These are phyloP conservation scores for Pygoscelis adeliae DNA, from an alignment of 2,113 vertebrate genomes.

Conservation along the genomic window DNA sequence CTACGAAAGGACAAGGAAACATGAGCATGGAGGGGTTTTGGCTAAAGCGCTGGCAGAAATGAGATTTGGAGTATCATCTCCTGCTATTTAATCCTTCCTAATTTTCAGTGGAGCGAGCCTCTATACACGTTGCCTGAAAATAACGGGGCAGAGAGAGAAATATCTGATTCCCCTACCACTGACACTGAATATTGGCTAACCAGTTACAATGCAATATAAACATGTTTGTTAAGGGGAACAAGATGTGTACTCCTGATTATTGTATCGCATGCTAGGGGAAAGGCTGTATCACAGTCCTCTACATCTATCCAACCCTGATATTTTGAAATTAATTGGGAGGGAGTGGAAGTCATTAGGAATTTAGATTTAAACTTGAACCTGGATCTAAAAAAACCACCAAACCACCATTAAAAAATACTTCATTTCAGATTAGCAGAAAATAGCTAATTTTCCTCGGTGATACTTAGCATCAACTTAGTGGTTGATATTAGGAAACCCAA, in stretches of 20 bases:
- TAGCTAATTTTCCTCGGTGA: neutral
- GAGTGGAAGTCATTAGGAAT: neutral
- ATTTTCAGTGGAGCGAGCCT: neutral
- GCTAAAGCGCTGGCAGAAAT: neutral
- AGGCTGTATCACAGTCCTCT: neutral
- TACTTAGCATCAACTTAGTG: neutral
- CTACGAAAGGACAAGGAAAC: neutral
- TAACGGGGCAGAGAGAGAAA: neutral
- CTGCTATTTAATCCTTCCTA: neutral
- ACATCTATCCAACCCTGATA: neutral
- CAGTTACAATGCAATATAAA: neutral
- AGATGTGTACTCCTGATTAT: neutral
- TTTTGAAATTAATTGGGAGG: neutral
- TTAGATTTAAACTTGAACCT: neutral
- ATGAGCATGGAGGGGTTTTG: neutral
- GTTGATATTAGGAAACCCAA: slow-evolving; percentile 14
- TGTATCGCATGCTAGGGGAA: neutral
- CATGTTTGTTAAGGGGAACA: neutral
- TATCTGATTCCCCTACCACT: neutral
- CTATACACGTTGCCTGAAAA: neutral
- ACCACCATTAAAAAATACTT: neutral
- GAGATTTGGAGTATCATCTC: neutral
- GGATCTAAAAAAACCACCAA: neutral
- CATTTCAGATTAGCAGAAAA: neutral
- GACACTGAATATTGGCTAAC: neutral